Evolutionary conservation across 2,797 vertebrate genomes (phyloP), one percentile per base, ranked within the genome.

Genomic region (Sebastes iracundus): DNA sequence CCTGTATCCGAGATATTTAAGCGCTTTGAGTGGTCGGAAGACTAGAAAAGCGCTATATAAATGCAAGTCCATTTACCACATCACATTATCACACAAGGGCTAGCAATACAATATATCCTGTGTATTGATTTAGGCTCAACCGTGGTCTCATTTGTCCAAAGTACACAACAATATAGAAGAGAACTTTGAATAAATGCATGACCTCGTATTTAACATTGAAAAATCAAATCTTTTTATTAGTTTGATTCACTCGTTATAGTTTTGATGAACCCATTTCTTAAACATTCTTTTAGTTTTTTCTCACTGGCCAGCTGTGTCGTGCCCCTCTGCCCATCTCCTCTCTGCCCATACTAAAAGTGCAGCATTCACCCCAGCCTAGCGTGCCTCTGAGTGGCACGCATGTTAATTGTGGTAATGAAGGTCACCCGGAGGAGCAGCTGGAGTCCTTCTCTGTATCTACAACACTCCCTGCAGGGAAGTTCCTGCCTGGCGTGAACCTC

Each of bases 331-430:
- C 30, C 61, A 59, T 64, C 52, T 66, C 67, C 23, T 66, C 65
- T 72, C 32, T 63, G 30, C 56, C 59, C 30, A 23, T 70, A 56
- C 75, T 70, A 61, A 38, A 55, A 65, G 28, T 78, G 60, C 72
- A 85, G 33, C 52, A 53, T 81, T 68, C 53, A 69, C 64, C 42
- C 59, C 75, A 79, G 73, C 65, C 59, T 14, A 23, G 49, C 74
- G 62, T 80, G 81, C 53, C 75, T 87, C 13, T 95, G 94, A 95
- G 69, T 95, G 95, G 90, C 93, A 71, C 79, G 69, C 91, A 85
- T 94, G 82, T 87, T 96, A 95, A 96, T 96, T 94, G 86, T 81
- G 80, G 60, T 96, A 96, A 96, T 94, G 93, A 96, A 96, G 92
- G 94, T 95, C 93, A 94, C 84, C 89, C 80, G 77, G 74, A 81